These are phyloP conservation scores for Galerucella nymphaeae DNA, from an alignment of 2,888 invertebrate species.

Conservation along the genomic window DNA sequence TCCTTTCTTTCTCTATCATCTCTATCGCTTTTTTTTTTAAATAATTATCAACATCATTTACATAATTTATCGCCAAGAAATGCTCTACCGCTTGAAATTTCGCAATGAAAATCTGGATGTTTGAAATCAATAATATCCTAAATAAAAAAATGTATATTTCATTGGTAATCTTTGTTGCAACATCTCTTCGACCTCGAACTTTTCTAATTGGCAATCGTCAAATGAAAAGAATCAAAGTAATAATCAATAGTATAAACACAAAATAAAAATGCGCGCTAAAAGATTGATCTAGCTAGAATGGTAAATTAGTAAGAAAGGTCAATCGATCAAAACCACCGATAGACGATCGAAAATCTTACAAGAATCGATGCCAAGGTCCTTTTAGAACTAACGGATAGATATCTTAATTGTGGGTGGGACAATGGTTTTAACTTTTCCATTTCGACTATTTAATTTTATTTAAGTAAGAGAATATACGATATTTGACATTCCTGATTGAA, in stretches of 20 bases:
- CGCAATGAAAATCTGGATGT: too few species aligned
- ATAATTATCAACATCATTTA: too few species aligned
- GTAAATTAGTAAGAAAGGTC: conserved; percentile 3
- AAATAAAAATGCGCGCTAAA: background rate
- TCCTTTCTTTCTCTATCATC: background rate
- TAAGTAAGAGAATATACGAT: too few species aligned
- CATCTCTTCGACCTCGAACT: background rate
- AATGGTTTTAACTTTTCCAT: background rate
- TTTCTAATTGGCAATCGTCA: background rate
- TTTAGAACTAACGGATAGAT: background rate
- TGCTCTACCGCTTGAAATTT: too few species aligned
- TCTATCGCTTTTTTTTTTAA: background rate
- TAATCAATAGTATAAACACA: background rate
- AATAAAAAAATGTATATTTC: background rate
- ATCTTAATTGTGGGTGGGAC: conserved; percentile 10
- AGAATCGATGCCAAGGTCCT: conserved; percentile 3
- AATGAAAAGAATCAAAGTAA: background rate
- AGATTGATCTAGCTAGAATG: background rate
- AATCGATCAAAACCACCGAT: background rate
- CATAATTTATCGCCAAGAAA: too few species aligned
- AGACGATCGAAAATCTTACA: conserved; percentile 1
- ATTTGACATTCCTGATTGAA: too few species aligned
- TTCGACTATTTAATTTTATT: background rate
- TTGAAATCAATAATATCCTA: too few species aligned
- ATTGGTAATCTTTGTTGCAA: background rate